phyloP scores from a whole-genome alignment of 2,113 vertebrate species.

The Rhadina sibilatrix region DNA sequence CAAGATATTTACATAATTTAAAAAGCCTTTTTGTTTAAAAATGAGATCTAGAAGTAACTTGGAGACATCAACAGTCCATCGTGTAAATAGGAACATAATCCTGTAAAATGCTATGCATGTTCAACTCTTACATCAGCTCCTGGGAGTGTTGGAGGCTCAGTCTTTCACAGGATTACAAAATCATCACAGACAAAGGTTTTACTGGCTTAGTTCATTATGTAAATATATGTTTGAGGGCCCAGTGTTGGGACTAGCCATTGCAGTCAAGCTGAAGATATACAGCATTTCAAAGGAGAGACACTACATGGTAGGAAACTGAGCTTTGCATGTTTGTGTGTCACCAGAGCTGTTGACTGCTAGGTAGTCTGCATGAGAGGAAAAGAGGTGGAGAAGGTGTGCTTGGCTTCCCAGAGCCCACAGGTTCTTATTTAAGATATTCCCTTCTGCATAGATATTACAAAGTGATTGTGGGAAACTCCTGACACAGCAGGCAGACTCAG shows the following conservation, averaged over 20 bases:
- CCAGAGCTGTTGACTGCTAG: neutral
- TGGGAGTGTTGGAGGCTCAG: neutral
- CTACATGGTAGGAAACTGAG: neutral
- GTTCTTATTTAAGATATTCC: neutral
- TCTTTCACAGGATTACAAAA: neutral
- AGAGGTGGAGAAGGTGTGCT: neutral
- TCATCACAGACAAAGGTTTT: neutral
- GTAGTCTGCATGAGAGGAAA: neutral
- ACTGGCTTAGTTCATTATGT: neutral
- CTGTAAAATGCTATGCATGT: neutral
- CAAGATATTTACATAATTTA: slow-evolving; percentile 5
- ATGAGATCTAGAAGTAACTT: neutral
- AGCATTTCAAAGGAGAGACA: neutral
- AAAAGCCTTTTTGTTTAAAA: slow-evolving; percentile 14
- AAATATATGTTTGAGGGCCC: neutral
- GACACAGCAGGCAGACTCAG: neutral
- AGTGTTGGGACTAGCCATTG: neutral
- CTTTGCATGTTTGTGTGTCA: neutral
- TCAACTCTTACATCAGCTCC: neutral
- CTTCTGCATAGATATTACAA: neutral
- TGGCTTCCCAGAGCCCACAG: neutral
- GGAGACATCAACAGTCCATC: neutral
- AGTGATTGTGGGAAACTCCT: neutral
- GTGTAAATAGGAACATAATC: neutral
- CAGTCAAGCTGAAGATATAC: neutral